Base-by-base conservation (phyloP, 2,113 vertebrate species). In the Lagenorhynchus albirostris region DNA sequence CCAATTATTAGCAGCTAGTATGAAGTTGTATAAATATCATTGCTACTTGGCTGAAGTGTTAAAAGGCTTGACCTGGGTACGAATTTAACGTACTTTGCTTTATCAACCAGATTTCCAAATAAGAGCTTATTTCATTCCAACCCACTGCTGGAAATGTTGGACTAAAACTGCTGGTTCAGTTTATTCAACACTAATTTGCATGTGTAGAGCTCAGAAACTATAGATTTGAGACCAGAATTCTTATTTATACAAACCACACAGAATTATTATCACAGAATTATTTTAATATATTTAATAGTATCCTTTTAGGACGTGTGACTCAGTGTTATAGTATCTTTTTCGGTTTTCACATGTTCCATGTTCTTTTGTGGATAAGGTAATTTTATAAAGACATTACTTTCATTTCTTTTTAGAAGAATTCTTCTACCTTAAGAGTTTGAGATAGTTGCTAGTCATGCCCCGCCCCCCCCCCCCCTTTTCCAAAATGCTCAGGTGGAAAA, bases 51-150 rank as follows among this genome's bases (percentile, higher is more conserved):
- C 58, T 89, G 74, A 93, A 77, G 63, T 95, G 79, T 90, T 95
- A 74, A 93, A 91, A 95, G 92, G 23, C 81, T 96, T 97, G 91
- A 95, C 91, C 93, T 74, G 79, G 86, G 73, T 74, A 92, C 73
- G 68, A 95, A 83, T 94, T 94, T 65, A 71, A 92, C 79, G 90
- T n/a, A 23, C 60, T 97, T 74, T 93, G 41, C 44, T 86, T 96
- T 93, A 95, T 95, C 95, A 96, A 91, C 77, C 96, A 63, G 73
- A 83, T 89, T 94, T 65, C 62, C 91, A 96, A 97, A 93, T 71
- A 96, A 91, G 89, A 91, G 68, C 67, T 89, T 89, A 79, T 55
- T 95, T 96, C 44, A 81, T 92, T 82, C 58, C 87, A 84, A 74
- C 33, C 60, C n/a, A 62, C 86, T 89, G 36, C 41, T 83, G 89